These are phyloP conservation scores for Mythimna pallens DNA, from an alignment of 2,888 invertebrate species.

Conservation along the genomic window DNA sequence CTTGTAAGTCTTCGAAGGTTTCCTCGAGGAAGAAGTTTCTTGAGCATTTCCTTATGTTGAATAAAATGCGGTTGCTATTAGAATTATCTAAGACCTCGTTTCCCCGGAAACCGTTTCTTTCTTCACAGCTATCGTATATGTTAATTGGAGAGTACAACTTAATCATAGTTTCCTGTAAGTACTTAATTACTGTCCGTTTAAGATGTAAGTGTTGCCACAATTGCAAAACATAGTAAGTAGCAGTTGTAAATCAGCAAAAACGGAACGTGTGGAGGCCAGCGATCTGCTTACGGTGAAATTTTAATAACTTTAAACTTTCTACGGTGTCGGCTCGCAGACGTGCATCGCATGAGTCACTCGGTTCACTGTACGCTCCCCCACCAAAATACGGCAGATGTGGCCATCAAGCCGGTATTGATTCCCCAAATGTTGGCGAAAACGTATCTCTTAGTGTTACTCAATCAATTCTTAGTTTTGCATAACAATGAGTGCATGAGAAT, in stretches of 20 bases:
- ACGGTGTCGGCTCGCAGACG: conserved; percentile 73
- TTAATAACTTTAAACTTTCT: conserved; percentile 88
- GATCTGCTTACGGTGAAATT: conserved; percentile 88
- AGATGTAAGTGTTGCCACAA: conserved; percentile 31
- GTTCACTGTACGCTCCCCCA: conserved; percentile 82
- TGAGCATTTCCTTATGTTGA: conserved; percentile 23
- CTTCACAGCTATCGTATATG: conserved; percentile 16
- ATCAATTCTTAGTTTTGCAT: conserved; percentile 65
- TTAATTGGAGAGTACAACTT: conserved; percentile 28
- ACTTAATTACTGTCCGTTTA: conserved; percentile 30
- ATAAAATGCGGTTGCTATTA: conserved; percentile 34
- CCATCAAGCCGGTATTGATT: conserved; percentile 70
- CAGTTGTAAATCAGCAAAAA: conserved; percentile 76
- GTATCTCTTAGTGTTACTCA: conserved; percentile 60
- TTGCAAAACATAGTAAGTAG: conserved; percentile 56
- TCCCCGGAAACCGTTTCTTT: conserved; percentile 43
- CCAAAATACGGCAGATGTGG: conserved; percentile 64
- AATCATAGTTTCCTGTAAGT: conserved; percentile 29
- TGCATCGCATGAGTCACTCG: conserved; percentile 72
- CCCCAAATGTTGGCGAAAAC: conserved; percentile 65
- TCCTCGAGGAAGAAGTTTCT: conserved; percentile 41
- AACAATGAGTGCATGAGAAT: conserved; percentile 61
- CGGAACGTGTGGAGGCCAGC: conserved; percentile 75
- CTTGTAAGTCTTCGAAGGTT: conserved; percentile 37
- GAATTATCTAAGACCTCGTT: conserved; percentile 34